Evolutionary conservation across 2,888 invertebrate species (phyloP).

Genomic region (Pseudoips prasinana): DNA sequence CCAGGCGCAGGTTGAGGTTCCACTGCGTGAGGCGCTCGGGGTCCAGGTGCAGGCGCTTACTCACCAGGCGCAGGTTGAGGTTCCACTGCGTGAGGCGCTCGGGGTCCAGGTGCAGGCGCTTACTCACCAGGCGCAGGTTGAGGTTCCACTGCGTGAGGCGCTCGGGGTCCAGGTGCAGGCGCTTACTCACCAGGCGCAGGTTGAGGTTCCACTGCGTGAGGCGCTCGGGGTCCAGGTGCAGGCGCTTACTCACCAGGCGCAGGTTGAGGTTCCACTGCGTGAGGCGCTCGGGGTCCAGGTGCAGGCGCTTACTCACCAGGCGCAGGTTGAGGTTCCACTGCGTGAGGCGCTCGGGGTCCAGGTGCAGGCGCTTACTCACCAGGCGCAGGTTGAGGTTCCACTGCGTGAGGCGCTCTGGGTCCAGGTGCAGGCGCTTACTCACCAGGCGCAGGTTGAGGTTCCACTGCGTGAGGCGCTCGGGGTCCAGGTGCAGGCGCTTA

Average conservation of each 20-base stretch:
- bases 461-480: too few species aligned
- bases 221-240: conserved; percentile 81
- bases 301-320: conserved; percentile 84
- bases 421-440: conserved; percentile 84
- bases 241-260: conserved; percentile 41
- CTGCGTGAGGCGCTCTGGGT: conserved; percentile 57
- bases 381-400: conserved; percentile 58
- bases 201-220: too few species aligned
- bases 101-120: conserved; percentile 71
- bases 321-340: too few species aligned
- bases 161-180: conserved; percentile 83
- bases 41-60: conserved; percentile 84
- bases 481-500: conserved; percentile 66
- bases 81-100: too few species aligned
- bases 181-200: conserved; percentile 79
- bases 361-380: conserved; percentile 62
- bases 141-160: conserved; percentile 7
- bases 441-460: conserved; percentile 73
- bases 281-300: conserved; percentile 77
- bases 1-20: conserved; percentile 58
- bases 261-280: conserved; percentile 60
- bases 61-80: conserved; percentile 78
- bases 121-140: conserved; percentile 57
- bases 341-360: conserved; percentile 81
- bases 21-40: conserved; percentile 46